Evolutionary conservation across 1,140 invertebrate species (phyloP).

Genomic region (Leucophenga varia): DNA sequence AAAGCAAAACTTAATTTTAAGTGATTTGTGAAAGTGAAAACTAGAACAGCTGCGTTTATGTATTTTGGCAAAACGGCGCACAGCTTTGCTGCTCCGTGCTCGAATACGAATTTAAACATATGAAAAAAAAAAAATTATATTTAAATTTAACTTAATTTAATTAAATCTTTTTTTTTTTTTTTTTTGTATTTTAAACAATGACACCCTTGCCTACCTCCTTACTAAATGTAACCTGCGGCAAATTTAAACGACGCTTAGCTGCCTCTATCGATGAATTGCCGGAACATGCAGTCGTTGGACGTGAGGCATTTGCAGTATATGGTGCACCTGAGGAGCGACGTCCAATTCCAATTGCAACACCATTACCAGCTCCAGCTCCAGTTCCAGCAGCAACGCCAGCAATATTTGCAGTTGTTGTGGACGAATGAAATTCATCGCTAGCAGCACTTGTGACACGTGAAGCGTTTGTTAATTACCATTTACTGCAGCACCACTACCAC

Average conservation of each 20-base stretch:
- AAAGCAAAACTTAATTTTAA: too few relatives aligned
- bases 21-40: too few relatives aligned
- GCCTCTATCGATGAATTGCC: slow-evolving; percentile 60
- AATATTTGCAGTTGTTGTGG: slow-evolving; percentile 4
- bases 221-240: slow-evolving; percentile 80
- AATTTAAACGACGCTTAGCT: slow-evolving; percentile 64
- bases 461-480: slow-evolving; percentile 10
- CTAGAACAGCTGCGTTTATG: too few relatives aligned
- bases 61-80: too few relatives aligned
- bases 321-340: too few relatives aligned
- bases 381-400: slow-evolving; percentile 8
- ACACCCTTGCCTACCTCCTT: slow-evolving; percentile 69
- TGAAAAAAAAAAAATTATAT: too few relatives aligned
- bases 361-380: not conserved
- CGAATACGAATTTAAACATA: too few relatives aligned
- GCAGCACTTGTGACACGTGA: slow-evolving; percentile 12
- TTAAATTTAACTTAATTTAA: too few relatives aligned
- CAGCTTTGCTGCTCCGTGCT: too few relatives aligned
- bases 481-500: too few relatives aligned
- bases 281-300: slow-evolving; percentile 61
- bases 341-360: slow-evolving; percentile 13
- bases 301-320: slow-evolving; percentile 25
- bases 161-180: too few relatives aligned
- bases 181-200: slow-evolving; percentile 63
- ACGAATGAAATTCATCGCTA: slow-evolving; percentile 4